Conservation (phyloP, 2,113 vertebrate genomes). For the Catharus bicknelli region DNA sequence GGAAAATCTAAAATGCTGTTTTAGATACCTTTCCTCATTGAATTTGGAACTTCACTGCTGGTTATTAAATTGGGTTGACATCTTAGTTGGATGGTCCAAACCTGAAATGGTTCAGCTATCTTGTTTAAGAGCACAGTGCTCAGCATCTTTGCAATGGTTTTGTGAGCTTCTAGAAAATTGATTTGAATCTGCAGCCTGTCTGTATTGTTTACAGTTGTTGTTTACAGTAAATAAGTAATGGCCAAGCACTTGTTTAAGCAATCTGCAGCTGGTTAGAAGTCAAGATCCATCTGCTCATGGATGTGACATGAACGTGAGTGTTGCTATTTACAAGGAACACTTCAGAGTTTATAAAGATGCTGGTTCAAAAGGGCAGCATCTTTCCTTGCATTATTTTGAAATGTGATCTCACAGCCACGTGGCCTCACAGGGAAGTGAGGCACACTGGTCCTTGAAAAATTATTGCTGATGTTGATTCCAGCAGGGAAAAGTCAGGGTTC, state of each 20-base stretch:
- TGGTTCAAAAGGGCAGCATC: neutral
- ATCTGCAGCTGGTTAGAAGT: neutral
- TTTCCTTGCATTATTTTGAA: neutral
- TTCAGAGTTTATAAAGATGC: neutral
- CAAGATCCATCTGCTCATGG: neutral
- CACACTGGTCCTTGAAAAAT: neutral
- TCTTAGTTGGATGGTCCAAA: neutral
- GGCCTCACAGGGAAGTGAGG: neutral
- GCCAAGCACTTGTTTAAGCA: neutral
- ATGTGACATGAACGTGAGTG: neutral
- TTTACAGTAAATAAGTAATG: neutral
- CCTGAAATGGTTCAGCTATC: neutral
- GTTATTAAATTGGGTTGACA: neutral
- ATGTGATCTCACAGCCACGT: neutral
- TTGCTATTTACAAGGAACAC: neutral
- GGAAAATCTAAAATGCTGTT: neutral
- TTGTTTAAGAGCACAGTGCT: neutral
- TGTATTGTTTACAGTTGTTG: neutral
- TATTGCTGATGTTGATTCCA: neutral
- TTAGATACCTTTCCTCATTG: neutral
- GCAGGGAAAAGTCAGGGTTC: neutral
- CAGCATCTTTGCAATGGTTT: neutral
- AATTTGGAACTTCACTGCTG: accelerated
- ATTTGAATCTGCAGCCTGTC: neutral
- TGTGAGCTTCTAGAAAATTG: neutral